Evolutionary conservation across 2,797 vertebrate genomes (phyloP).

Genomic region (Molothrus aeneus): DNA sequence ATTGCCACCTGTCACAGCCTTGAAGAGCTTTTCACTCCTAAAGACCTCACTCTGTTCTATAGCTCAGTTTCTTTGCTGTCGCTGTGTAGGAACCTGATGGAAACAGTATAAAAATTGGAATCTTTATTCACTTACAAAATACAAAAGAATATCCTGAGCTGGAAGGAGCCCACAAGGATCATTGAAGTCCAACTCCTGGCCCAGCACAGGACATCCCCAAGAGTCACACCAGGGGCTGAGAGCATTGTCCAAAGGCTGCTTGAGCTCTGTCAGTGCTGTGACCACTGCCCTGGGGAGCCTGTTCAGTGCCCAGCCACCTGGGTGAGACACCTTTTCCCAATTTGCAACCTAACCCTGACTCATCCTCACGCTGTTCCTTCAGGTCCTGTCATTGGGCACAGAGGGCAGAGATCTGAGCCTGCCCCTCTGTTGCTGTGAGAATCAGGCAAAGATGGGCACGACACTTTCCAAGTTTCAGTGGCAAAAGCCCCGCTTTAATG

Average conservation of each 20-base stretch:
- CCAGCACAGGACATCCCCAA: neutral
- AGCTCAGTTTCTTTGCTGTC: neutral
- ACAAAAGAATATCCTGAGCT: neutral
- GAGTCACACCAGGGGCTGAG: too few species aligned
- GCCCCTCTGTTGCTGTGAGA: neutral
- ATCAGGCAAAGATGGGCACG: accelerated
- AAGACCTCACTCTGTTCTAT: neutral
- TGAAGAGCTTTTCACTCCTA: neutral
- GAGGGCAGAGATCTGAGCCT: neutral
- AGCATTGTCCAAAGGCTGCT: too few species aligned
- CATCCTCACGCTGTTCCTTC: neutral
- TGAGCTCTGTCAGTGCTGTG: neutral
- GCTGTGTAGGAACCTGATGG: neutral
- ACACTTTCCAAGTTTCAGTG: neutral
- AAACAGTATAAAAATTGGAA: neutral
- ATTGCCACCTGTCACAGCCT: neutral
- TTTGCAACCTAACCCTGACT: neutral
- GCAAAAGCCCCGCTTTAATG: neutral
- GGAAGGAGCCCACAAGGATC: neutral
- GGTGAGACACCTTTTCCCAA: neutral
- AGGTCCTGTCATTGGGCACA: neutral
- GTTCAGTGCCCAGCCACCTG: neutral
- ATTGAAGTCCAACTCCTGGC: accelerated
- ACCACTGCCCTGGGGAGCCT: neutral
- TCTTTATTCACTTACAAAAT: neutral